Conservation (phyloP, 2,113 vertebrate species). For the Panthera uncia region DNA sequence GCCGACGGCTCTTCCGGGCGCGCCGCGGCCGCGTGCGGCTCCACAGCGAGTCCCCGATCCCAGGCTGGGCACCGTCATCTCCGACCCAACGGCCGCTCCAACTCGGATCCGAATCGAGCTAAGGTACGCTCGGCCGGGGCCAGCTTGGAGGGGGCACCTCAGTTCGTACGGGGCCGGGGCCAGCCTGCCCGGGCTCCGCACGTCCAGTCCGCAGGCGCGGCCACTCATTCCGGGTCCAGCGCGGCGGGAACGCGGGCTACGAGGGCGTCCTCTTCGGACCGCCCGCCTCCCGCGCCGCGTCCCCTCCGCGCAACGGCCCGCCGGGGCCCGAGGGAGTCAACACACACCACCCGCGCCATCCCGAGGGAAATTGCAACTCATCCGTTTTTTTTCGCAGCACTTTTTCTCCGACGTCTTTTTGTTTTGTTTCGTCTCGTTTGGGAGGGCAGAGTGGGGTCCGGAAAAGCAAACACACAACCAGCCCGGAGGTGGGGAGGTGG, state of each 20-base stretch:
- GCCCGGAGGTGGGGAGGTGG: slow-evolving; percentile 38
- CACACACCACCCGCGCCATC: slow-evolving; percentile 93
- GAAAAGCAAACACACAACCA: slow-evolving; percentile 73
- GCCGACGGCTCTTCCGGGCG: not conserved
- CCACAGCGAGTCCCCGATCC: not conserved
- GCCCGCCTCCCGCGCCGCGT: not conserved
- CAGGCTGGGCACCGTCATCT: not conserved
- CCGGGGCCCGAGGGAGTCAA: slow-evolving; percentile 92
- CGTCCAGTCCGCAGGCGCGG: not conserved
- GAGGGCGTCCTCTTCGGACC: not conserved
- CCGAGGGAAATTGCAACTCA: slow-evolving; percentile 92
- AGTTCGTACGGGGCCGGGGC: not conserved
- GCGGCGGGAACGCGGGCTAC: not conserved
- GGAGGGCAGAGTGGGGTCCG: slow-evolving; percentile 66
- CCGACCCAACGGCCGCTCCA: slow-evolving; percentile 15
- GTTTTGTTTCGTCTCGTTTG: slow-evolving; percentile 20
- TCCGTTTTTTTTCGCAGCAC: slow-evolving; percentile 87
- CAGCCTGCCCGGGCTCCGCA: not conserved
- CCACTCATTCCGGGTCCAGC: not conserved
- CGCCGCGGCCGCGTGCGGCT: not conserved
- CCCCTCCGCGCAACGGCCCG: slow-evolving; percentile 81
- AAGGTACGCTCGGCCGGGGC: not conserved
- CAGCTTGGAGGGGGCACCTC: not conserved
- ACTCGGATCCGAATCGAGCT: slow-evolving; percentile 16
- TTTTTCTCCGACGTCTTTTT: slow-evolving; percentile 70